A percentile compares a stretch with the other conserved stretches of the same genome.
Conservation (phyloP, 2,888 invertebrate genomes). For the Limnephilus marmoratus region DNA sequence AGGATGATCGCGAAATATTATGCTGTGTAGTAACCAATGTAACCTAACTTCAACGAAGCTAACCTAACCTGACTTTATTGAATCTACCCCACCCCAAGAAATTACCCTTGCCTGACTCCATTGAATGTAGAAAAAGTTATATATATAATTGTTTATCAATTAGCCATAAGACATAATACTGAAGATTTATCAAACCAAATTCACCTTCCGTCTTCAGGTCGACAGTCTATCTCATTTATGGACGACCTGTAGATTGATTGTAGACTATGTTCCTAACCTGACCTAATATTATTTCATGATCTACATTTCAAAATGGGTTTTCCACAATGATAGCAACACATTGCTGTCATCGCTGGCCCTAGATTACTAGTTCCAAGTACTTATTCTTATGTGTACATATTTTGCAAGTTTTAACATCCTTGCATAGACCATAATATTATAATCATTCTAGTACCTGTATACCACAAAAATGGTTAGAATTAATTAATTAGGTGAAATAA, state of each 20-base stretch:
- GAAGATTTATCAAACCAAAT: background rate
- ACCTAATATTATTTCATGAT: background rate
- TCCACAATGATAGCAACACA: background rate
- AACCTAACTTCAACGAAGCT: background rate
- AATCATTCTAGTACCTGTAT: slow-evolving; percentile 18
- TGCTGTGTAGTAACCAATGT: background rate
- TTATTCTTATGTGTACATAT: background rate
- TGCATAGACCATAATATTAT: slow-evolving; percentile 6
- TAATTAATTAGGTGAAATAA: background rate
- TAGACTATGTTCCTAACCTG: background rate
- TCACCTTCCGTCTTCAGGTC: background rate
- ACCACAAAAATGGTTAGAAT: slow-evolving; percentile 11
- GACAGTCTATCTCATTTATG: background rate
- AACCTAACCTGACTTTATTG: background rate
- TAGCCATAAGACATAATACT: too few relatives aligned
- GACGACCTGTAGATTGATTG: background rate
- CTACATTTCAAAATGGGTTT: background rate
- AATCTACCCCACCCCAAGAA: background rate
- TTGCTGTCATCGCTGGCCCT: background rate
- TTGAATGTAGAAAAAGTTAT: too few relatives aligned
- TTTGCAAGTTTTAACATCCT: background rate
- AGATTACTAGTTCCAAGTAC: background rate
- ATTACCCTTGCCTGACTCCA: background rate
- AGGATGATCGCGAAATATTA: too few relatives aligned
- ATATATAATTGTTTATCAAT: too few relatives aligned